These are phyloP conservation scores for Pelecanus crispus DNA, from an alignment of 2,113 vertebrate genomes.

Conservation along the genomic window DNA sequence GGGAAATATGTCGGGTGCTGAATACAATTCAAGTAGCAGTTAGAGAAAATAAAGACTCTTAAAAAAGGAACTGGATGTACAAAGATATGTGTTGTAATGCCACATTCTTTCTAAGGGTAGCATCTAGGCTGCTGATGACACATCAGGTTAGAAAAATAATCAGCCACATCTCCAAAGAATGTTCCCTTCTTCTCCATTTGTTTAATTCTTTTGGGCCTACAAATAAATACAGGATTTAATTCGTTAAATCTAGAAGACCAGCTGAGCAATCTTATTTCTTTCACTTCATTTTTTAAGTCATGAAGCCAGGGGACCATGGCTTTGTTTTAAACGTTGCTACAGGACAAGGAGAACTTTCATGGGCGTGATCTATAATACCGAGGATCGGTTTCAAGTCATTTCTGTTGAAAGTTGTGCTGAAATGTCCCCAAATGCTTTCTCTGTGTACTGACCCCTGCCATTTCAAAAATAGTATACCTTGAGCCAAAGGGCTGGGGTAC, in stretches of 20 bases:
- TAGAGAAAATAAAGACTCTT: neutral
- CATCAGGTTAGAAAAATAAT: neutral
- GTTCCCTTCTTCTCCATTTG: neutral
- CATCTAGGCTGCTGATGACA: neutral
- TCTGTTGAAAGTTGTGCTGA: neutral
- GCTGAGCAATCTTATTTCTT: neutral
- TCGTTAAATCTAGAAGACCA: neutral
- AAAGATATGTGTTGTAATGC: neutral
- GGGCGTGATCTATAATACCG: neutral
- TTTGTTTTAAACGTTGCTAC: neutral
- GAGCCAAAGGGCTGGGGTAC: neutral
- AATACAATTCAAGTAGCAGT: neutral
- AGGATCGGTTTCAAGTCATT: neutral
- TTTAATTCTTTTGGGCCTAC: neutral
- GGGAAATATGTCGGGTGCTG: neutral
- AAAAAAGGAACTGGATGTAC: neutral
- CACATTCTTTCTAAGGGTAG: conserved; percentile 23
- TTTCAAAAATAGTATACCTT: neutral
- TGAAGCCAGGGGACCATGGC: neutral
- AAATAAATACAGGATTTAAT: neutral
- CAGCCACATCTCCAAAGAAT: neutral
- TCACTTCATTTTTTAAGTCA: neutral
- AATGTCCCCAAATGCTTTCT: neutral
- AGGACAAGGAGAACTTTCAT: neutral
- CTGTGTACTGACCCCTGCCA: neutral